These are phyloP conservation scores for Alouatta palliata DNA, from an alignment of 2,113 vertebrate genomes.

Conservation along the genomic window DNA sequence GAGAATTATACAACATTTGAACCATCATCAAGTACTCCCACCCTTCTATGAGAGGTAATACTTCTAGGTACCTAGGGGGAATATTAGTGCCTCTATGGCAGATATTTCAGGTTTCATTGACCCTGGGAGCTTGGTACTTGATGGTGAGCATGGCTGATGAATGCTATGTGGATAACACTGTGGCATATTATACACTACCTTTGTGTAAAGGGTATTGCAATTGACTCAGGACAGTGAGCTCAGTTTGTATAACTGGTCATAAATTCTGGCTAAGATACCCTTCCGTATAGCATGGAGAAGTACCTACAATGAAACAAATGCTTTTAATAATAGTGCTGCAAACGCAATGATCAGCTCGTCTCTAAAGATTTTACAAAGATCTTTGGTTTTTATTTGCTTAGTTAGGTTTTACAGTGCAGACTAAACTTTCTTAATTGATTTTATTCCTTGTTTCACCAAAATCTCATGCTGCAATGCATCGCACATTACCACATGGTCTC, in stretches of 20 bases:
- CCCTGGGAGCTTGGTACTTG: neutral
- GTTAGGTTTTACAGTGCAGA: conserved; percentile 55
- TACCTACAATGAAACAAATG: conserved; percentile 35
- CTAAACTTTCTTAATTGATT: conserved; percentile 74
- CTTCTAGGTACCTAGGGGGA: neutral
- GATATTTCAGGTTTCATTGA: neutral
- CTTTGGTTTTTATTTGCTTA: conserved; percentile 53
- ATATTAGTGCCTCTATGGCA: neutral
- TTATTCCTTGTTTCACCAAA: conserved; percentile 66
- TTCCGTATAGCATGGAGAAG: neutral
- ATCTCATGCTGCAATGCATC: conserved; percentile 58
- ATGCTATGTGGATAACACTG: neutral
- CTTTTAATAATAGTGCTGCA: conserved; percentile 44
- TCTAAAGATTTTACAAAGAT: conserved; percentile 45
- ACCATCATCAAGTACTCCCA: neutral
- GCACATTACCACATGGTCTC: conserved; percentile 60
- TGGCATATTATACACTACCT: neutral
- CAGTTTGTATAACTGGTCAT: neutral
- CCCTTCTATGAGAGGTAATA: accelerated
- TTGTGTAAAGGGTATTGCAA: neutral
- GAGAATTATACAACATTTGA: neutral
- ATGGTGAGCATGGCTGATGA: neutral
- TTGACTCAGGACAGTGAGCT: neutral
- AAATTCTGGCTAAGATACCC: neutral
- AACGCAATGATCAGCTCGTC: neutral